These are phyloP conservation scores for Himalopsyche kuldschensis DNA, from an alignment of 2,888 invertebrate species.

Conservation along the genomic window DNA sequence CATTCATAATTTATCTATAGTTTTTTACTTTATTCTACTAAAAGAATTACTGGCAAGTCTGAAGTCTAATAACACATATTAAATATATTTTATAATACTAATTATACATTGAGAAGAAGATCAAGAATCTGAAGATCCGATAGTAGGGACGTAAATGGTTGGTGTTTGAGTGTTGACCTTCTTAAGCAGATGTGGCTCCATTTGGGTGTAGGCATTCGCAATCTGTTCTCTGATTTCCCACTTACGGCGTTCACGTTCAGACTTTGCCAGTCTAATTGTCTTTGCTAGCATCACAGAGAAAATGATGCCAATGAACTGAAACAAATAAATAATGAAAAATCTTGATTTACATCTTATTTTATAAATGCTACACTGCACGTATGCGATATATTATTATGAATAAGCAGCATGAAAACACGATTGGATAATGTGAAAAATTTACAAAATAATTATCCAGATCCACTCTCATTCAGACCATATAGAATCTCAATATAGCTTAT, in stretches of 20 bases:
- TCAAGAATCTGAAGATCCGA: conserved; percentile 22
- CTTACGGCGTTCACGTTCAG: conserved; percentile 68
- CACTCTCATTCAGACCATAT: too few species aligned
- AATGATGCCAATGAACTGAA: conserved; percentile 80
- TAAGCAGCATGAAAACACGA: too few species aligned
- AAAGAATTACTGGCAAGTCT: too few species aligned
- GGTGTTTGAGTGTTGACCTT: conserved; percentile 14
- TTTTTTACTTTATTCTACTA: too few species aligned
- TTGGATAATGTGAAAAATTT: too few species aligned
- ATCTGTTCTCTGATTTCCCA: conserved; percentile 69
- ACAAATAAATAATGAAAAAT: conserved; percentile 38
- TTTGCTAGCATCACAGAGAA: conserved; percentile 88
- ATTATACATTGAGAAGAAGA: background rate
- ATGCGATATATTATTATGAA: too few species aligned
- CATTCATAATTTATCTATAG: background rate
- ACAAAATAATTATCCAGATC: too few species aligned
- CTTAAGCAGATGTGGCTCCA: conserved; percentile 30
- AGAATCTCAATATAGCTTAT: too few species aligned
- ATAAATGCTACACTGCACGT: too few species aligned
- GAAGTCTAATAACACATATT: too few species aligned
- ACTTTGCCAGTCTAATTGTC: conserved; percentile 78
- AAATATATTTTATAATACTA: background rate
- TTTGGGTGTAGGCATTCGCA: conserved; percentile 54
- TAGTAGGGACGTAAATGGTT: conserved; percentile 30
- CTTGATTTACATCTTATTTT: background rate